Percentiles rank a stretch among this genome's conserved stretches.
Conservation (phyloP, 2,888 invertebrate species). For the Agrochola macilenta region DNA sequence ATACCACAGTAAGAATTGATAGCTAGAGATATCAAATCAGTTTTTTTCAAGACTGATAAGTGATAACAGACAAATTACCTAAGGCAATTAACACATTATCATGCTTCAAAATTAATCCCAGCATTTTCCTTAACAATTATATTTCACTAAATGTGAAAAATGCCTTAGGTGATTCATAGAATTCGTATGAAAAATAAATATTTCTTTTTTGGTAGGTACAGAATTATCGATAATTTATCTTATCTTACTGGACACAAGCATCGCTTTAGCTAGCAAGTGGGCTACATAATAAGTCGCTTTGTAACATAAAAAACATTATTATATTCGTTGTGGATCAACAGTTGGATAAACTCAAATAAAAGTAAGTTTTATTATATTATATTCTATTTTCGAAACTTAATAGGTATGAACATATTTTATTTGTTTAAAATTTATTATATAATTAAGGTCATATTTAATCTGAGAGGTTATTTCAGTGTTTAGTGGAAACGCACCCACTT, state of each 20-base stretch:
- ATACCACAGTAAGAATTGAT: slow-evolving; percentile 14
- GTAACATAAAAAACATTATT: slow-evolving; percentile 51
- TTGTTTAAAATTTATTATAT: neutral
- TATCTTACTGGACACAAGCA: slow-evolving; percentile 51
- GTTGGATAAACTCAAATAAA: slow-evolving; percentile 35
- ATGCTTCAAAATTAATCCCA: neutral
- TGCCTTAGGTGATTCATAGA: slow-evolving; percentile 42
- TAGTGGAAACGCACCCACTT: neutral
- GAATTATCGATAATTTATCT: slow-evolving; percentile 66
- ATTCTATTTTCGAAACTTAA: neutral
- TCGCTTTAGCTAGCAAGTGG: slow-evolving; percentile 45
- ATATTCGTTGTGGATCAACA: slow-evolving; percentile 31
- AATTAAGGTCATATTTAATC: neutral
- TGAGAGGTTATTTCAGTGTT: slow-evolving; percentile 1
- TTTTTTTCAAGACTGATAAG: slow-evolving; percentile 30
- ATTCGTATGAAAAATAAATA: slow-evolving; percentile 36
- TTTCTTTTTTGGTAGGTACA: slow-evolving; percentile 34
- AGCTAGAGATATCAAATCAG: slow-evolving; percentile 41
- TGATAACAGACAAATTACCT: slow-evolving; percentile 6
- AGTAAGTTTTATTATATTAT: slow-evolving; percentile 41
- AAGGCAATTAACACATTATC: slow-evolving; percentile 9
- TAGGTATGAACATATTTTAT: neutral
- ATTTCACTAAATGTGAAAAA: slow-evolving; percentile 1
- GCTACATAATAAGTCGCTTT: slow-evolving; percentile 57
- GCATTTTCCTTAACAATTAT: slow-evolving; percentile 21